Conservation (phyloP, 2,888 invertebrate species). For the Baccha elongata region DNA sequence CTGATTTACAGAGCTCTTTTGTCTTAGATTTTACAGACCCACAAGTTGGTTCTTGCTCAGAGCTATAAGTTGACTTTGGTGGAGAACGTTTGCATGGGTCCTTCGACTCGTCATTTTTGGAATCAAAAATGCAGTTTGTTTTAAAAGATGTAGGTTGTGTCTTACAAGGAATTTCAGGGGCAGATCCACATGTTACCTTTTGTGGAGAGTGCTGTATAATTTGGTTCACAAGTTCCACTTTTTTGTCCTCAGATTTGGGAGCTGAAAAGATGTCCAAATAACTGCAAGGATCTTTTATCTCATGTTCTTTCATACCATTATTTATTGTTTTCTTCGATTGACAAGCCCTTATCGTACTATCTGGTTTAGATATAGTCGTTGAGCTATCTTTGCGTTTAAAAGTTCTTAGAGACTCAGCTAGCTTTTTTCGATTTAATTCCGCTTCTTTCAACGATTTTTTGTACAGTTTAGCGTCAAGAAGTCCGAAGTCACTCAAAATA, state of each 20-base stretch:
- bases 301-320: background rate
- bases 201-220: too few relatives aligned
- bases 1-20: background rate
- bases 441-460: constrained; percentile 21
- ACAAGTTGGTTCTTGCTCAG: background rate
- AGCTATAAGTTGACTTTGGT: background rate
- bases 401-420: background rate
- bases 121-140: background rate
- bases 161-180: background rate
- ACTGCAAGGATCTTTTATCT: background rate
- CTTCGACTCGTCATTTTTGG: background rate
- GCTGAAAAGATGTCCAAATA: too few relatives aligned
- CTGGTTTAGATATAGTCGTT: background rate
- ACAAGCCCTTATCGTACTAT: background rate
- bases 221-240: too few relatives aligned
- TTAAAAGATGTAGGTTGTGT: background rate
- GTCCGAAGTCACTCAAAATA: background rate
- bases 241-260: too few relatives aligned
- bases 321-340: background rate
- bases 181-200: background rate
- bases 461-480: constrained; percentile 34
- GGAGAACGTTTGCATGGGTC: too few relatives aligned
- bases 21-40: background rate
- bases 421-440: background rate
- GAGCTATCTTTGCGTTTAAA: background rate